These are phyloP conservation scores for Eupithecia abbreviata DNA, from an alignment of 2,888 invertebrate species.

Conservation along the genomic window DNA sequence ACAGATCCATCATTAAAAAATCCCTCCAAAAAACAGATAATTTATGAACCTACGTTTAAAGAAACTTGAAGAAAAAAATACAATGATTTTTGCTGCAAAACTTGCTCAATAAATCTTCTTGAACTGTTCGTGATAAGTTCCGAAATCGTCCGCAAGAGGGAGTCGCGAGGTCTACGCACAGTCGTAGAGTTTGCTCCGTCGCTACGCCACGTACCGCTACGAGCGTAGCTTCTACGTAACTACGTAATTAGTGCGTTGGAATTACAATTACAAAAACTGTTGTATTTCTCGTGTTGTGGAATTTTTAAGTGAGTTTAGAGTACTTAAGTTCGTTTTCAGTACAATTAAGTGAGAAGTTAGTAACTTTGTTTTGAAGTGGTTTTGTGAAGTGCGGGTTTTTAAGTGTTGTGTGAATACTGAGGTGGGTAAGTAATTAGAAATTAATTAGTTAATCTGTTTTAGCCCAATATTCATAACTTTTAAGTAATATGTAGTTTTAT, in stretches of 20 bases:
- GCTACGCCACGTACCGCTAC: slow-evolving; percentile 50
- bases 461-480: background rate
- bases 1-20: slow-evolving; percentile 9
- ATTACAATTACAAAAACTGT: slow-evolving; percentile 1
- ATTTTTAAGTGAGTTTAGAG: slow-evolving; percentile 5
- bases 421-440: slow-evolving; percentile 34
- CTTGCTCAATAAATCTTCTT: slow-evolving; percentile 50
- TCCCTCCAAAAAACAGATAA: slow-evolving; percentile 12
- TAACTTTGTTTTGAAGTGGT: slow-evolving; percentile 39
- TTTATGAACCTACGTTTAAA: slow-evolving; percentile 26
- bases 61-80: slow-evolving; percentile 39
- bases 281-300: background rate
- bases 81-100: slow-evolving; percentile 44
- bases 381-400: slow-evolving; percentile 38
- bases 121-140: slow-evolving; percentile 48
- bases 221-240: slow-evolving; percentile 32
- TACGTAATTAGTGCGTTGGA: slow-evolving; percentile 13
- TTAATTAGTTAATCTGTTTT: background rate
- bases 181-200: slow-evolving; percentile 53
- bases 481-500: background rate
- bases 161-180: slow-evolving; percentile 50
- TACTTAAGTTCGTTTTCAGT: background rate
- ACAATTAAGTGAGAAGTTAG: slow-evolving; percentile 34
- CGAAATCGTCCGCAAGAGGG: slow-evolving; percentile 49
- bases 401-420: slow-evolving; percentile 26